A percentile compares a stretch with the other conserved stretches of the same genome.
phyloP scores from a whole-genome alignment of 2,113 vertebrate genomes.

The Rhinopomastus cyanomelas region DNA sequence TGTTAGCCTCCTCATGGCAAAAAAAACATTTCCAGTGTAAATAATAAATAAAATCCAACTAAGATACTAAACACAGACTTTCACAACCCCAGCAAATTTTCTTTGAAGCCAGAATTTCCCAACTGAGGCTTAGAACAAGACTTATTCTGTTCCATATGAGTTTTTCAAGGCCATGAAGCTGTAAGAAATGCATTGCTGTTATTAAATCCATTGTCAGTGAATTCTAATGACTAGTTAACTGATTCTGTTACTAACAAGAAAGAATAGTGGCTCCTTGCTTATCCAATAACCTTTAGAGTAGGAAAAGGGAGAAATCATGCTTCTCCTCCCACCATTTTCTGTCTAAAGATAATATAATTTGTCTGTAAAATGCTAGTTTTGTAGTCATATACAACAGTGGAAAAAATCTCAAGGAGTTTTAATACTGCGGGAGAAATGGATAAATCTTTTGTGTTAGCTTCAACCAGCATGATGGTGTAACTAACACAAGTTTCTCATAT shows the following conservation, averaged over 20 bases:
- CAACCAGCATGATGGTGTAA: rapidly evolving
- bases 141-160: not conserved
- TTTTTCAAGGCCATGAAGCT: not conserved
- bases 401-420: not conserved
- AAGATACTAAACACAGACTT: not conserved
- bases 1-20: not conserved
- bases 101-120: not conserved
- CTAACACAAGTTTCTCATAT: not conserved
- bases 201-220: not conserved
- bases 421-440: not conserved
- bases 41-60: not conserved
- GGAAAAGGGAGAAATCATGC: not conserved
- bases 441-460: not conserved
- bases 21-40: not conserved
- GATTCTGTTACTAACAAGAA: not conserved
- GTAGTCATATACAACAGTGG: not conserved
- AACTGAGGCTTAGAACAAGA: not conserved
- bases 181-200: not conserved
- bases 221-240: not conserved
- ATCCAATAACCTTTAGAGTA: not conserved
- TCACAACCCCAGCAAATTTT: not conserved
- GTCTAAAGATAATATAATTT: rapidly evolving
- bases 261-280: not conserved
- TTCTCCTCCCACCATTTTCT: rapidly evolving
- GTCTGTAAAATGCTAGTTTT: no score